Conservation (phyloP, 2,113 vertebrate genomes). For the Cercopithecus mona region DNA sequence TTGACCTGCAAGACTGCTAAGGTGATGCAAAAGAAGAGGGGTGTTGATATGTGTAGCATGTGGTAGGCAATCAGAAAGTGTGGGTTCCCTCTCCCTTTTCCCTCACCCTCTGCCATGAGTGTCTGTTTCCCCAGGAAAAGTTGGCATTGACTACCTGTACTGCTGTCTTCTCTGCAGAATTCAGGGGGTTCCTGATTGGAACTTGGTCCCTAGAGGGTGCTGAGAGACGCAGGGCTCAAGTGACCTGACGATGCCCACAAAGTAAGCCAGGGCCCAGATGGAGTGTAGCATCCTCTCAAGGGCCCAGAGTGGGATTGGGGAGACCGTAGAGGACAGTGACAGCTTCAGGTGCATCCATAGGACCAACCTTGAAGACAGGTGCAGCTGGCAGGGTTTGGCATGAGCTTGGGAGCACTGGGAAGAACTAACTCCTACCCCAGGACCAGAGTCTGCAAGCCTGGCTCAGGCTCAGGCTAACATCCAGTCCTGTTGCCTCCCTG, state of each 20-base stretch:
- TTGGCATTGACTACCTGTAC: not conserved
- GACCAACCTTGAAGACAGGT: not conserved
- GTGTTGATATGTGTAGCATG: not conserved
- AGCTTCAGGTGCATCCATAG: not conserved
- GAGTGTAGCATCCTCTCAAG: not conserved
- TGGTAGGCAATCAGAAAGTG: not conserved
- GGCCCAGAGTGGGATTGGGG: not conserved
- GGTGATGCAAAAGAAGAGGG: not conserved
- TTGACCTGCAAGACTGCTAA: not conserved
- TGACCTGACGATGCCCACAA: not conserved
- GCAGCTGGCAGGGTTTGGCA: not conserved
- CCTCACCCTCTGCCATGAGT: rapidly evolving
- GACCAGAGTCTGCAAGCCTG: not conserved
- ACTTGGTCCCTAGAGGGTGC: not conserved
- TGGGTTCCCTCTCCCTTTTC: not conserved
- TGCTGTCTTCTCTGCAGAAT: not conserved
- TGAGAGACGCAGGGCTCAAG: not conserved
- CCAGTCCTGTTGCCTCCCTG: not conserved
- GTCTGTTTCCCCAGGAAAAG: not conserved
- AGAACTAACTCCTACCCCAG: not conserved
- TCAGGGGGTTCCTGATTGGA: not conserved
- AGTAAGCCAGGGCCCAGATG: not conserved
- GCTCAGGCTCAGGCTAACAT: not conserved
- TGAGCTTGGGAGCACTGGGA: not conserved
- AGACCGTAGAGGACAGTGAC: not conserved